Conservation (phyloP, 2,113 vertebrate species). For the Mesocricetus auratus region DNA sequence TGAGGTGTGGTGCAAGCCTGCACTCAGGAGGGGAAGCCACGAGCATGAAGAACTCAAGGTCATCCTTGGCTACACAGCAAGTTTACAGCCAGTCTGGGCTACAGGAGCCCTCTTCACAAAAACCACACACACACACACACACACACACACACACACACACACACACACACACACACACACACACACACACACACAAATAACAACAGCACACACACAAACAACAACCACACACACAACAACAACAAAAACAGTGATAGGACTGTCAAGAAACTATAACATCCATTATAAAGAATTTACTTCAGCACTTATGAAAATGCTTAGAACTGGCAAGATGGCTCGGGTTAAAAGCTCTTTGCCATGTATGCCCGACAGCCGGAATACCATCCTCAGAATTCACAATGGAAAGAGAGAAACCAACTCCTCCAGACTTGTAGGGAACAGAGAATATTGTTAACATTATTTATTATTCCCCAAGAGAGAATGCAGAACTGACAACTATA, state of each 20-base stretch:
- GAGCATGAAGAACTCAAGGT: not conserved
- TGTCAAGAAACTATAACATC: slow-evolving; percentile 39
- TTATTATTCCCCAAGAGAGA: not conserved
- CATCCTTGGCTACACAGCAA: not conserved
- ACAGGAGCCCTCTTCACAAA: not conserved
- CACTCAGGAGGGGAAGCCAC: not conserved
- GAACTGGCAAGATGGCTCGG: not conserved
- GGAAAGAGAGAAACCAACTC: not conserved
- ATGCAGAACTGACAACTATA: not conserved
- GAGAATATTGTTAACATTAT: not conserved
- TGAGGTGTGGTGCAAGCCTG: not conserved
- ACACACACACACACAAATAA: not conserved
- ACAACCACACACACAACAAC: not conserved
- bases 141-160: too few species aligned
- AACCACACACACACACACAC: too few species aligned
- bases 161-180: too few species aligned
- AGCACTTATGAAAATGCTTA: not conserved
- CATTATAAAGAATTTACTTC: slow-evolving; percentile 45
- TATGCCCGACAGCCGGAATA: too few species aligned
- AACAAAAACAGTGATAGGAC: not conserved
- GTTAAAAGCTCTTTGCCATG: not conserved
- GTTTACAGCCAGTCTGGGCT: not conserved
- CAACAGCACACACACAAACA: too few species aligned
- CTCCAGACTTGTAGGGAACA: not conserved
- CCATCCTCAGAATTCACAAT: not conserved